A percentile compares a stretch with the other conserved stretches of the same genome.
These are phyloP conservation scores for Conus betulinus DNA, from an alignment of 1,140 invertebrate genomes.

Conservation along the genomic window DNA sequence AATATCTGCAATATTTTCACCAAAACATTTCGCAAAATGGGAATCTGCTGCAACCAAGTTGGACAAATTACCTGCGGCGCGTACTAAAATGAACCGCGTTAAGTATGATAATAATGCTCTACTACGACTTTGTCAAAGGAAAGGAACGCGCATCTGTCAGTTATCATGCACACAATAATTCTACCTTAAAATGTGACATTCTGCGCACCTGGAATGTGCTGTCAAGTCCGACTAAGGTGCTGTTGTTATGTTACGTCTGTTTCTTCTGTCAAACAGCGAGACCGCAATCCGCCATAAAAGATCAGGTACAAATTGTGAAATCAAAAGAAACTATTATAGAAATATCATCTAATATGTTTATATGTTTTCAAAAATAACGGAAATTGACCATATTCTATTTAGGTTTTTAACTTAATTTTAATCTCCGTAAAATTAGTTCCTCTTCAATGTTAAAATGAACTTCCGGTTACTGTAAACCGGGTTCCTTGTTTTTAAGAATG, in stretches of 20 bases:
- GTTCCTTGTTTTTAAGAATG: background rate
- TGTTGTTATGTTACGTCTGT: background rate
- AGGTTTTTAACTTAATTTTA: too few species aligned
- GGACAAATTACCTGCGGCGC: too few species aligned
- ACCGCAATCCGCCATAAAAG: conserved; percentile 9
- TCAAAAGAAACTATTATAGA: background rate
- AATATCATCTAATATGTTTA: too few species aligned
- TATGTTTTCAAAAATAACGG: too few species aligned
- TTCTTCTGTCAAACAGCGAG: background rate
- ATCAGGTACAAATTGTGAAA: background rate
- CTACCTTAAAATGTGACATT: background rate
- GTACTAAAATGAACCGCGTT: too few species aligned
- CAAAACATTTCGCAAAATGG: too few species aligned
- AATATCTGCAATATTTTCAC: too few species aligned
- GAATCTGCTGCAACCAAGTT: too few species aligned
- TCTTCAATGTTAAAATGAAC: background rate
- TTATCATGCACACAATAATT: background rate
- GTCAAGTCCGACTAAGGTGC: background rate
- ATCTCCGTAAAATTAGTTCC: background rate
- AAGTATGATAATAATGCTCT: too few species aligned
- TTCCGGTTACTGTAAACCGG: background rate
- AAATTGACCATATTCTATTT: too few species aligned
- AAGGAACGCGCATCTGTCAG: too few species aligned
- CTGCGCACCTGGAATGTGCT: background rate
- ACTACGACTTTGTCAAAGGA: too few species aligned